A percentile compares a stretch with the other conserved stretches of the same genome.
Conservation (phyloP, 1,140 invertebrate genomes). For the Drosophila nasuta region DNA sequence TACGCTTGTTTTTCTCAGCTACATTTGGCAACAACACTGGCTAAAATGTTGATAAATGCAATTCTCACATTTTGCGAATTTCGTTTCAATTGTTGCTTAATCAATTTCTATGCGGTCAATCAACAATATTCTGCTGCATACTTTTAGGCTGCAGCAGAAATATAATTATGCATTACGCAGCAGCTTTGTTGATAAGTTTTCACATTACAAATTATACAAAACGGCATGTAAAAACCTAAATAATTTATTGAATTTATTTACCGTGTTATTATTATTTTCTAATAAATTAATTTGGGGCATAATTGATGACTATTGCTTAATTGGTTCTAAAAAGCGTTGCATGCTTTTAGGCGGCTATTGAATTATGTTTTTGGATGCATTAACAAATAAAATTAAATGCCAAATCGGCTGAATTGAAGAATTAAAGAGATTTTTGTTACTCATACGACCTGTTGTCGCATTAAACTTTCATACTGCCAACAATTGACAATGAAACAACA, state of each 20-base stretch:
- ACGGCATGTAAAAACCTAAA: too few relatives aligned
- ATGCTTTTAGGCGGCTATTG: slow-evolving; percentile 10
- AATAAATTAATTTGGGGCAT: neutral
- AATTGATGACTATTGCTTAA: neutral
- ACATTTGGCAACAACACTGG: slow-evolving; percentile 7
- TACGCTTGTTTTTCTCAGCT: slow-evolving; percentile 46
- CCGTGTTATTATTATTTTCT: neutral
- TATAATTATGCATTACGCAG: neutral
- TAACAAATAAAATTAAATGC: neutral
- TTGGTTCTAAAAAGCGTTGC: neutral
- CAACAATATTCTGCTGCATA: slow-evolving; percentile 18
- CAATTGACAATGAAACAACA: slow-evolving; percentile 38
- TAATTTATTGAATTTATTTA: neutral
- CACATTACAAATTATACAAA: neutral
- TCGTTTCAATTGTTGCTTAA: neutral
- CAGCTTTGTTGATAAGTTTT: neutral
- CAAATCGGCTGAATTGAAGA: neutral
- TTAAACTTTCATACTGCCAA: slow-evolving; percentile 12
- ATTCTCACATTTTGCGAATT: neutral
- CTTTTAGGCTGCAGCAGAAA: slow-evolving; percentile 2
- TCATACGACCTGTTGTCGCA: slow-evolving; percentile 31
- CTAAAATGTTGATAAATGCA: slow-evolving; percentile 23
- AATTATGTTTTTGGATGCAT: neutral
- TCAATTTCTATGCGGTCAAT: slow-evolving; percentile 9
- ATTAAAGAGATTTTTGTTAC: slow-evolving; percentile 13